Evolutionary conservation across 2,113 vertebrate genomes (phyloP), one percentile per base, ranked within the genome.

Genomic region (Eolophus roseicapilla): DNA sequence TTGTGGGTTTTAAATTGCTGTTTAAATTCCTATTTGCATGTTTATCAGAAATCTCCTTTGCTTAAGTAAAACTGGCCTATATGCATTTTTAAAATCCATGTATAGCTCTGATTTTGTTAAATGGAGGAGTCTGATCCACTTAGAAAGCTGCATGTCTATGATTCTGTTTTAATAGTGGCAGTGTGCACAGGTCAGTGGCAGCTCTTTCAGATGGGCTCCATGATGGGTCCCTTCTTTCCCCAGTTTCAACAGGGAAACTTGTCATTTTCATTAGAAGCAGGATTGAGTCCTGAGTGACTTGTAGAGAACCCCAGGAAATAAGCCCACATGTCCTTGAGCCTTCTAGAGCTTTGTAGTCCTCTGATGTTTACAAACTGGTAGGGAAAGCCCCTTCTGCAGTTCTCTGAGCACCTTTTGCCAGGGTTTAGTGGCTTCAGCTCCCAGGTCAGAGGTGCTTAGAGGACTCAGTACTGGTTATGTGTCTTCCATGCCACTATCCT

Each of bases 21-120:
- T 96, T 98, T 96, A 95, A 95, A 97, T 94, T 97, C 85, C 50
- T 96, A 94, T 93, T 98, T 97, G 95, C 86, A 97, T 91, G 44
- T 97, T 97, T 97, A 97, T 95, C 95, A 2, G 93, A 92, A 96
- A 97, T 96, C 94, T 97, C 67, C 92, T 84, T 92, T 95, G 92
- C 95, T 96, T 95, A 95, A 97, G 84, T 94, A 96, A 96, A 96
- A 92, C 60, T 96, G 93, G 67, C 94, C 90, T 96, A 96, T 88
- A 91, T 97, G 73, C 91, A 96, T 85, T 95, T 93, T 78, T 3
- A 44, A 67, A 91, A 95, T 92, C 39, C 55, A 24, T 71, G 43
- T 94, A 55, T 87, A 86, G 57, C 76, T 70, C 73, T 82, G 70
- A 75, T 87, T 96, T 96, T 70, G 85, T 89, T 96, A 85, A 92